A percentile compares a stretch with the other conserved stretches of the same genome.
These are phyloP conservation scores for Radopholus similis DNA, from an alignment of 1,140 invertebrate genomes.

Conservation along the genomic window DNA sequence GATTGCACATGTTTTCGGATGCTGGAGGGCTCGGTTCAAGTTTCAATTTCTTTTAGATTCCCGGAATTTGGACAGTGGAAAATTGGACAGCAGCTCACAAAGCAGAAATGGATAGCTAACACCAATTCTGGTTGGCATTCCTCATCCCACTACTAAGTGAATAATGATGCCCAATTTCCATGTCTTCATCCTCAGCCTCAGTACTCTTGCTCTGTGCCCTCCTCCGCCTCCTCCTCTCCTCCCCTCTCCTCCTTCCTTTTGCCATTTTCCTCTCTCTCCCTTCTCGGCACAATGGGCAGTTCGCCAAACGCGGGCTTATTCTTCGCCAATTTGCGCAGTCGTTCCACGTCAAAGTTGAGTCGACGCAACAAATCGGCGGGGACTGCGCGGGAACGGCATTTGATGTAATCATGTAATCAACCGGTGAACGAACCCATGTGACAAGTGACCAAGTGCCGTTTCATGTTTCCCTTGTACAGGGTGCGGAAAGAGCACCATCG, in stretches of 20 bases:
- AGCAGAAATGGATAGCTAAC: too few relatives aligned
- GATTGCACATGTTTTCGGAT: too few relatives aligned
- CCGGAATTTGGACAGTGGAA: too few relatives aligned
- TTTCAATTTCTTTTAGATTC: too few relatives aligned
- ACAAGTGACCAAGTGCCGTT: conserved; percentile 51
- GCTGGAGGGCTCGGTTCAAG: too few relatives aligned
- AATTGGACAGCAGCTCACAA: too few relatives aligned
- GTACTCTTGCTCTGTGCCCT: background rate
- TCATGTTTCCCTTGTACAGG: conserved; percentile 58
- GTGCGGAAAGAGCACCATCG: conserved; percentile 48
- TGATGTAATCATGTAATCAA: background rate
- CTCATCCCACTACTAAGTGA: too few relatives aligned
- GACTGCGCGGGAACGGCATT: background rate
- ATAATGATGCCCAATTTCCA: too few relatives aligned
- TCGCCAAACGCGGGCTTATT: background rate
- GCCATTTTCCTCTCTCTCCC: background rate
- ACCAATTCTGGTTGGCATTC: too few relatives aligned
- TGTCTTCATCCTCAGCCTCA: too few relatives aligned
- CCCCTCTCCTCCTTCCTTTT: background rate
- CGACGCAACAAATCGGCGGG: background rate
- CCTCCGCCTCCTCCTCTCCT: background rate
- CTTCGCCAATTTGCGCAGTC: conserved; percentile 5
- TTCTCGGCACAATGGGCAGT: conserved; percentile 12
- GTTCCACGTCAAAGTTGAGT: conserved; percentile 11
- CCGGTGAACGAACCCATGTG: conserved; percentile 19